phyloP scores from a whole-genome alignment of 2,113 vertebrate species.

The Camarhynchus parvulus region DNA sequence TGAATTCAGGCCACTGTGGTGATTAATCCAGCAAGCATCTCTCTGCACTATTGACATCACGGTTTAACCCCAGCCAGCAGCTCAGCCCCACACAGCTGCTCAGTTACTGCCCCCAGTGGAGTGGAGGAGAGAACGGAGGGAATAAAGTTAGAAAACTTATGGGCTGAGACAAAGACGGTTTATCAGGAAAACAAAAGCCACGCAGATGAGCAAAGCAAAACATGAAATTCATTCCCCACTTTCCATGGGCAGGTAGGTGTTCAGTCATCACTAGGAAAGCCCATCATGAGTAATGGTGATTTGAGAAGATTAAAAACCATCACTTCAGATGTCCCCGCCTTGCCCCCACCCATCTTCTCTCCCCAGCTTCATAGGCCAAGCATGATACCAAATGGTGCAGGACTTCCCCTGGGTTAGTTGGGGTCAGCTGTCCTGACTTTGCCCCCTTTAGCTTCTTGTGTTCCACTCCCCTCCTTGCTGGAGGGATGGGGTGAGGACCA shows the following conservation, averaged over 20 bases:
- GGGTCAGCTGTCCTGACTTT: neutral
- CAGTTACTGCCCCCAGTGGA: neutral
- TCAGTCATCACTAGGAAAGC: neutral
- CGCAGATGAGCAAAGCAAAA: neutral
- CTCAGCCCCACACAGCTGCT: neutral
- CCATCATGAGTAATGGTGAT: neutral
- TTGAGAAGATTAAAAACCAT: neutral
- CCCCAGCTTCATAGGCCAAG: neutral
- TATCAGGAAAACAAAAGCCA: neutral
- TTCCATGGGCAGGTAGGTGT: neutral
- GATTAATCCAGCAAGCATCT: neutral
- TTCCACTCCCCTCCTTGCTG: neutral
- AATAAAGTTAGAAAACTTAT: neutral
- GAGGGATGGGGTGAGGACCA: neutral
- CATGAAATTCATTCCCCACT: neutral
- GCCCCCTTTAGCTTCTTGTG: neutral
- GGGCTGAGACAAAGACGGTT: neutral
- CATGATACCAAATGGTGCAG: neutral
- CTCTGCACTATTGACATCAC: neutral
- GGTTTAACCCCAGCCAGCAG: neutral
- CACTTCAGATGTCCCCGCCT: rapidly evolving
- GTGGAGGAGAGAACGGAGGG: neutral
- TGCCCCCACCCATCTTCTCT: neutral
- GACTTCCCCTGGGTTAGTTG: neutral
- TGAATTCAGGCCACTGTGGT: neutral